Evolutionary conservation across 1,140 invertebrate genomes (phyloP), one percentile per base, ranked within the genome.

Genomic region (Euschistus heros): DNA sequence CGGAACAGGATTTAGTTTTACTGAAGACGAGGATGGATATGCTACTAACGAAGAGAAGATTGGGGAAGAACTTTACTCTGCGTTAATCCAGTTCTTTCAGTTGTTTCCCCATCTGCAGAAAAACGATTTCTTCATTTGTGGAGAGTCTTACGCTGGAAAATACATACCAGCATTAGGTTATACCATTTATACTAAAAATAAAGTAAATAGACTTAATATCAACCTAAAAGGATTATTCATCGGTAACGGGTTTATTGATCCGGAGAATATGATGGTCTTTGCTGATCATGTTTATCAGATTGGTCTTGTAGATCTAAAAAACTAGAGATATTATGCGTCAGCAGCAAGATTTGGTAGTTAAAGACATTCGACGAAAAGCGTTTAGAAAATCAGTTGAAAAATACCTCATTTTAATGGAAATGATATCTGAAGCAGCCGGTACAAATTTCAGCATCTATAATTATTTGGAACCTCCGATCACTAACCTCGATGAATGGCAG

Each of bases 1-100:
- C 33, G 33, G 88, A 2, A 87, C 88, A 17, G 88, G 88, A 1
- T 90, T 82, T 69, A 89, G 86, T 71, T 88, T 86, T 67, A 87
- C 86, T 0, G 79, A 82, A 0, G 18, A 72, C 22, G 79, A 82
- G 5, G 75, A 74, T 55, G 86, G 86, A 2, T 89, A 86, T 72
- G 84, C 82, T 1, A 79, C 70, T 7, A 82, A 87, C 71, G 80
- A 89, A 73, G 80, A 77, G 0, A 77, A 84, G 69, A 83, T 89
- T 1, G 86, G 85, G 0, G 75, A 79, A 10, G 33, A 37, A 10
- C 33, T 37, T 4, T 37, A 37, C 33, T 37, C 6, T 37, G 5
- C 33, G 6, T 52, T 90, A 1, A 74, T 77, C 24, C 88, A 91
- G 71, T 87, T 91, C 68, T 89, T 89, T 70, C 75, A 82, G 63